Evolutionary conservation across 2,888 invertebrate species (phyloP), one percentile per base, ranked within the genome.

Genomic region (Hemicrepidius hirtus): DNA sequence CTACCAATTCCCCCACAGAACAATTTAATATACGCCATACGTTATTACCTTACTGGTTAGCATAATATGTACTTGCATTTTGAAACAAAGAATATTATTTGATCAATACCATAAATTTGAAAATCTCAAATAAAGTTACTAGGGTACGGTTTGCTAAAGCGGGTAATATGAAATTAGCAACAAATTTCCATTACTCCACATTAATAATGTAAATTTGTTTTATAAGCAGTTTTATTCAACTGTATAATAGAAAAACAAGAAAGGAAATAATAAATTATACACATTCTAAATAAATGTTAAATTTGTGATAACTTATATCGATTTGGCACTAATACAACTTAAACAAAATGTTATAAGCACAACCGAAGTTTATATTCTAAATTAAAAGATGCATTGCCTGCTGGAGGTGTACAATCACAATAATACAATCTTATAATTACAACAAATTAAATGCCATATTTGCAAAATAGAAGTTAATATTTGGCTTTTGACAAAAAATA

Each of bases 281-380:
- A 9, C 32, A 32, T 7, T 32, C 5, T 32, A 32, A 44, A 18
- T 20, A 20, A 49, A 49, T 49, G 3, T 49, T 49, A 49, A 49
- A 49, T 10, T 21, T 13, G 44, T 44, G 57, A 46, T 9, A 18
- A 46, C 37, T 57, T 57, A 35, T 18, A 57, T 57, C 50, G 37
- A 68, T 70, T 71, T 71, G 71, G 71, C 71, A 71, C 71, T 66
- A 71, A 66, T 60, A 44, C n/a, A 64, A 67, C 67, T 67, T 67
- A 67, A 20, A 57, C 28, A 55, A 44, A 59, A 18, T 32, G 37
- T 20, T 50, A 41, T 44, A 59, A 65, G 44, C 71, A 71, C 71
- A 71, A 71, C 71, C 71, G 32, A 67, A 46, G 21, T 66, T 20
- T 20, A 66, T 41, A 24, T 10, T 20, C 35, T 59, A 59, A 35